Evolutionary conservation across 2,888 invertebrate species (phyloP).

Genomic region (Melolontha melolontha): DNA sequence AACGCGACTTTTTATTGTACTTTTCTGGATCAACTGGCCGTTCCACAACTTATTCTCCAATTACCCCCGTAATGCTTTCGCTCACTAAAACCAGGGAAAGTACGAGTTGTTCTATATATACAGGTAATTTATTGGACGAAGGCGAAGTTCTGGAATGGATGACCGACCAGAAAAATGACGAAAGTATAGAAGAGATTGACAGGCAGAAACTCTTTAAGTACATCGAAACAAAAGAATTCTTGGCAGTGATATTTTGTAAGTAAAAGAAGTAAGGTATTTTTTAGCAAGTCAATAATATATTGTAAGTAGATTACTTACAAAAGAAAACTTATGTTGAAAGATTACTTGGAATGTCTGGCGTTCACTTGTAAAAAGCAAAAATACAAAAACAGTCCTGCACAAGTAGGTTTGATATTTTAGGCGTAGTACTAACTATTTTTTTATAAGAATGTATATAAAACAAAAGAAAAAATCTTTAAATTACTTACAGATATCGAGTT

Average conservation of each 20-base stretch:
- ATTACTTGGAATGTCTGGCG: too few relatives aligned
- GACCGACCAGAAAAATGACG: conserved; percentile 90
- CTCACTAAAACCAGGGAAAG: not conserved
- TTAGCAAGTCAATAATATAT: too few relatives aligned
- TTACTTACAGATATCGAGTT: too few relatives aligned
- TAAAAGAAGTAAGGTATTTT: conserved; percentile 53
- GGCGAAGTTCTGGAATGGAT: conserved; percentile 91
- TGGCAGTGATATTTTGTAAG: conserved; percentile 94
- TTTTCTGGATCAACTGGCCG: conserved; percentile 53
- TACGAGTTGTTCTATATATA: conserved; percentile 20
- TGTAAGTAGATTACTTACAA: too few relatives aligned
- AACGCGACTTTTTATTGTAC: conserved; percentile 40
- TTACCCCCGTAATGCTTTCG: not conserved
- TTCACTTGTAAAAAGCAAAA: too few relatives aligned
- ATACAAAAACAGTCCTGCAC: too few relatives aligned
- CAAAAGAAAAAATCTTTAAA: too few relatives aligned
- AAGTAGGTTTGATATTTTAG: too few relatives aligned
- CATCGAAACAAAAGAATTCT: conserved; percentile 90
- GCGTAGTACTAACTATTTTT: too few relatives aligned
- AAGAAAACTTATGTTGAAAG: too few relatives aligned
- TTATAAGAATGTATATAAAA: conserved; percentile 9
- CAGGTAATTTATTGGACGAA: conserved; percentile 82
- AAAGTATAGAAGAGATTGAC: conserved; percentile 90
- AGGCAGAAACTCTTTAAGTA: conserved; percentile 85
- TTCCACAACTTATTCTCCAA: conserved; percentile 58